Evolutionary conservation across 1,140 invertebrate genomes (phyloP).

Genomic region (Aphaenogaster floridana): DNA sequence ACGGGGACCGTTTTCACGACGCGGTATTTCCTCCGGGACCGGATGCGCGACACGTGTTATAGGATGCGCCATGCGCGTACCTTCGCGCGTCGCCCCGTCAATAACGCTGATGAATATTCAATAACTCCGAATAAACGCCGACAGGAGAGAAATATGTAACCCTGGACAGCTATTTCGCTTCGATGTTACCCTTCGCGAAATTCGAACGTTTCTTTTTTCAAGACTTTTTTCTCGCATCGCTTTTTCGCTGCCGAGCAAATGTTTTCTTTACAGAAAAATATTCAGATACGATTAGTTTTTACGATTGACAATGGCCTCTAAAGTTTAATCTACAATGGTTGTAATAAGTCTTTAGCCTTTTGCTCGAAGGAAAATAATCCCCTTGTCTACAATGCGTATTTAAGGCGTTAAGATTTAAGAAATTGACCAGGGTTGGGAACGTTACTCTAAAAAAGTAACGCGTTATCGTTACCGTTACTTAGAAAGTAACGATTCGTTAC

Average conservation of each 20-base stretch:
- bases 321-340: too few relatives aligned
- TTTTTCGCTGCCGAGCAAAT: not conserved
- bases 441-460: too few relatives aligned
- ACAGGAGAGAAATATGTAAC: not conserved
- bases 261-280: not conserved
- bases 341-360: too few relatives aligned
- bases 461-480: too few relatives aligned
- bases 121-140: constrained; percentile 13
- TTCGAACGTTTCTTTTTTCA: not conserved
- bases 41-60: not conserved
- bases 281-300: not conserved
- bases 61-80: not conserved
- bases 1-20: constrained; percentile 61
- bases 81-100: not conserved
- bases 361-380: too few relatives aligned
- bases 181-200: not conserved
- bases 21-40: constrained; percentile 47
- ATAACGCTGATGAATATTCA: constrained; percentile 33
- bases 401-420: too few relatives aligned
- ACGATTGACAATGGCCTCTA: not conserved
- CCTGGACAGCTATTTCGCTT: not conserved
- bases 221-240: not conserved
- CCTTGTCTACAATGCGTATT: too few relatives aligned
- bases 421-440: too few relatives aligned
- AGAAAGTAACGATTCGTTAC: too few relatives aligned